Evolutionary conservation across 2,113 vertebrate species (phyloP).

Genomic region (Chloebia gouldiae): DNA sequence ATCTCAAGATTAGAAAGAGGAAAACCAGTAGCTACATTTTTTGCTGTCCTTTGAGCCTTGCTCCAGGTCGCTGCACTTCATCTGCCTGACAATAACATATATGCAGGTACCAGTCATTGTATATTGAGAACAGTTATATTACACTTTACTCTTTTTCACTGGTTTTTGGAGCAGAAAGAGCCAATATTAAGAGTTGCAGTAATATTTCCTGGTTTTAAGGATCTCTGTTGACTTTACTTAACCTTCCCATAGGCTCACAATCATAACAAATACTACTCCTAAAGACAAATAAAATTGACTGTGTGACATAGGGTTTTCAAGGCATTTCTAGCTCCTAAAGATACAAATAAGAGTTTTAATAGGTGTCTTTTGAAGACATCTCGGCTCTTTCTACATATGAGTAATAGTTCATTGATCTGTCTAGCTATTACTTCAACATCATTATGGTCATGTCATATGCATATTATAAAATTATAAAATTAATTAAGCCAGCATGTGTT

Average conservation of each 20-base stretch:
- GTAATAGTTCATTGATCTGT: neutral
- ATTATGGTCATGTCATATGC: neutral
- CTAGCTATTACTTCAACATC: neutral
- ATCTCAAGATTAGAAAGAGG: neutral
- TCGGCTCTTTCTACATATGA: neutral
- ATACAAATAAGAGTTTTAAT: neutral
- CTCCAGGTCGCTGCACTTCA: neutral
- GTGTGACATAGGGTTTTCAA: neutral
- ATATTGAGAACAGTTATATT: neutral
- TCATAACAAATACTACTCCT: neutral
- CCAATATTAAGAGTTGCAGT: neutral
- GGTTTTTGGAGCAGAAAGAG: neutral
- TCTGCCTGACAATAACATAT: neutral
- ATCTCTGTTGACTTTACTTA: neutral
- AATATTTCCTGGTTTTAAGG: neutral
- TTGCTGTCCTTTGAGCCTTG: neutral
- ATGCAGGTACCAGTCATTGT: neutral
- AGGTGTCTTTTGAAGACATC: neutral
- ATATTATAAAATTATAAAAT: neutral
- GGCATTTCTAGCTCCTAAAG: neutral
- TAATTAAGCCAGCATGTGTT: neutral
- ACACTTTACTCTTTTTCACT: neutral
- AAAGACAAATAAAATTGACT: neutral
- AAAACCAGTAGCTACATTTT: neutral
- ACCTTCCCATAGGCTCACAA: neutral